phyloP scores from a whole-genome alignment of 1,140 invertebrate genomes.

The Leptonema lineaticorne region DNA sequence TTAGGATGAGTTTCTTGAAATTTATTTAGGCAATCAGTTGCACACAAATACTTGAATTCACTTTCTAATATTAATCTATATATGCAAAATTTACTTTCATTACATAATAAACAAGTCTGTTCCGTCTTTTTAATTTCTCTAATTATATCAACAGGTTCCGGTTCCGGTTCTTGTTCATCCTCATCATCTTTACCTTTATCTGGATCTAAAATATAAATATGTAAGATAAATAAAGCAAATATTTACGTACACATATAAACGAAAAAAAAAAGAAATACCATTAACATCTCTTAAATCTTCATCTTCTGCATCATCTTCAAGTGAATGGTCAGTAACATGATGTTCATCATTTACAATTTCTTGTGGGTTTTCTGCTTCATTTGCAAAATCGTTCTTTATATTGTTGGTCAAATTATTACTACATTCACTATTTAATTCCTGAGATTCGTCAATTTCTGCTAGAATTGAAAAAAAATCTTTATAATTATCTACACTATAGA shows the following conservation, averaged over 20 bases:
- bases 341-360: conserved; percentile 27
- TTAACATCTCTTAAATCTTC: conserved; percentile 44
- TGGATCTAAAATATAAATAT: conserved; percentile 34
- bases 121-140: conserved; percentile 38
- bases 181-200: conserved; percentile 49
- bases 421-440: background rate
- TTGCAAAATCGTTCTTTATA: conserved; percentile 28
- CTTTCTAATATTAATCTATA: conserved; percentile 45
- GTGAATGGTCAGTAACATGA: conserved; percentile 37
- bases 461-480: background rate
- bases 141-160: conserved; percentile 44
- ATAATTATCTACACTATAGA: background rate
- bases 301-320: conserved; percentile 43
- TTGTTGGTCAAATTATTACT: background rate
- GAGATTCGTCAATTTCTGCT: background rate
- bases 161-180: conserved; percentile 40
- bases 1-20: conserved; percentile 45
- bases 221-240: conserved; percentile 3
- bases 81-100: conserved; percentile 43
- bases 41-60: conserved; percentile 48
- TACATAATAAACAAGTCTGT: conserved; percentile 47
- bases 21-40: conserved; percentile 43
- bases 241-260: background rate
- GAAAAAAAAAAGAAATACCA: conserved; percentile 10
- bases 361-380: conserved; percentile 10